Evolutionary conservation across 2,113 vertebrate species (phyloP), one percentile per base, ranked within the genome.

Genomic region (Canis aureus): DNA sequence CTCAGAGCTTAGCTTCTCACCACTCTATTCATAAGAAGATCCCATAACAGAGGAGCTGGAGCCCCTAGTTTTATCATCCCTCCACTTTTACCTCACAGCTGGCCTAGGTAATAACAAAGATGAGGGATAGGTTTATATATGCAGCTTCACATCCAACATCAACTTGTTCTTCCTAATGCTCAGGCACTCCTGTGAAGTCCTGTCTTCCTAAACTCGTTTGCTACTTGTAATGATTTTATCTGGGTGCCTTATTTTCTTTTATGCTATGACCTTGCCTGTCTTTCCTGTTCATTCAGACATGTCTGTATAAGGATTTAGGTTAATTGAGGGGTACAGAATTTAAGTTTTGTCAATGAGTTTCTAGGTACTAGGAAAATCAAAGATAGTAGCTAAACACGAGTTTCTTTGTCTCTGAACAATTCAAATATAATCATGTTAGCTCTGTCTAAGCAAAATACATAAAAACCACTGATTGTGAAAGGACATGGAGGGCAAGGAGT

Each of bases 341-440:
- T 20, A n/a, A 64, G 6, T 59, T 80, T 94, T 74, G 29, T 97
- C 22, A 94, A 8, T 76, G 69, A 87, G 27, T 20, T 84, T 80
- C 7, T 85, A 92, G 25, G 76, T 60, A 11, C 53, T 51, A 93
- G 43, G 55, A 73, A 81, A 91, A 97, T 66, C 29, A 60, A n/a
- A 17, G 53, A 69, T 74, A 89, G 8, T 19, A 89, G 51, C 32
- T 81, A 71, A 59, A 51, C 17, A 64, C 6, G 12, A 57, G n/a
- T 49, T 92, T 95, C 73, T 95, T 8, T 84, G 60, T 93, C 71
- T 74, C 35, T 78, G 86, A 85, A 71, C 3, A 62, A 43, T 53
- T 86, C 60, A 91, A 60, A 86, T 73, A 38, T 38, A 78, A 89
- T 78, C 76, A 59, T 32, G 1, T 87, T 85, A 62, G 8, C 19